Evolutionary conservation across 2,888 invertebrate genomes (phyloP).

Genomic region (Melinaea menophilus): DNA sequence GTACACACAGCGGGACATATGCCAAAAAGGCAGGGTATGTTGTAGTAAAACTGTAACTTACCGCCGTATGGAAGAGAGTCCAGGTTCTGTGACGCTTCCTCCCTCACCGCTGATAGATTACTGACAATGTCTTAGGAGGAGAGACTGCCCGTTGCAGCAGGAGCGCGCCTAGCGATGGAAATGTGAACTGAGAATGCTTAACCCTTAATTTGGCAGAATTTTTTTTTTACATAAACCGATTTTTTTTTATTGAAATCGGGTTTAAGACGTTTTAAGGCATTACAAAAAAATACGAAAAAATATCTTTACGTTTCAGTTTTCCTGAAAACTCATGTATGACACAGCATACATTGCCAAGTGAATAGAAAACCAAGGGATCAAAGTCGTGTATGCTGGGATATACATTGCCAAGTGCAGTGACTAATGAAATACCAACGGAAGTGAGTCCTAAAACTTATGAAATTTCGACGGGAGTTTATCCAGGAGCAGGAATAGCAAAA

Average conservation of each 20-base stretch:
- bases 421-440: conserved; percentile 21
- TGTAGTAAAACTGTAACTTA: too few relatives aligned
- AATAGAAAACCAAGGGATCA: conserved; percentile 15
- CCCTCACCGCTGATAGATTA: too few relatives aligned
- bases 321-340: conserved; percentile 19
- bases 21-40: too few relatives aligned
- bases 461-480: conserved; percentile 21
- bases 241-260: conserved; percentile 21
- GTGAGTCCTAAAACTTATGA: conserved; percentile 21
- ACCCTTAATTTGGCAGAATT: conserved; percentile 18
- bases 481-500: conserved; percentile 19
- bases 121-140: too few relatives aligned
- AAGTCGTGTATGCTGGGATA: conserved; percentile 16
- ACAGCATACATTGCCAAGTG: conserved; percentile 20
- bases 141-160: too few relatives aligned
- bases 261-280: too few relatives aligned
- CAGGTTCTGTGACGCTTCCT: too few relatives aligned
- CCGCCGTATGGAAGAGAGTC: too few relatives aligned
- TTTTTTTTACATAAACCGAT: conserved; percentile 18
- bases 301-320: conserved; percentile 17
- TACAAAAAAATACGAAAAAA: conserved; percentile 21
- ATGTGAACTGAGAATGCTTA: too few relatives aligned
- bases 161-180: too few relatives aligned
- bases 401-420: conserved; percentile 19
- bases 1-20: too few relatives aligned